A percentile compares a stretch with the other conserved stretches of the same genome.
These are phyloP conservation scores for Cyrtorhinus lividipennis DNA, from an alignment of 1,140 invertebrate genomes.

Conservation along the genomic window DNA sequence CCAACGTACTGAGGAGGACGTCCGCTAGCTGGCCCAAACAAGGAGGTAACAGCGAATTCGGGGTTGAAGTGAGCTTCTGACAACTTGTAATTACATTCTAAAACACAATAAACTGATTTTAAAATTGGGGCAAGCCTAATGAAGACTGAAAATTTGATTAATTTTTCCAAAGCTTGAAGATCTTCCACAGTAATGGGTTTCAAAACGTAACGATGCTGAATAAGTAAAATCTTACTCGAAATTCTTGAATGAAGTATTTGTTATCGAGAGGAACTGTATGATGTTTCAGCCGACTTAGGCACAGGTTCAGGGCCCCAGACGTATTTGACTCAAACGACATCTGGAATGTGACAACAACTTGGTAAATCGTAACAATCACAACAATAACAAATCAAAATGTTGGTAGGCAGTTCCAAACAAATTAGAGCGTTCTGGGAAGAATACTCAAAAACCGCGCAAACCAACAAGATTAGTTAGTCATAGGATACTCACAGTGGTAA, in stretches of 20 bases:
- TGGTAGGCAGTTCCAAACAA: no score
- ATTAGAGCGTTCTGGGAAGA: no score
- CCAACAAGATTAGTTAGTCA: no score
- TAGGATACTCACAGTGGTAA: no score
- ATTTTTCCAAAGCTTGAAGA: neutral
- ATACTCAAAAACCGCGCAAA: no score
- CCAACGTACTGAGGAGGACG: constrained; percentile 2
- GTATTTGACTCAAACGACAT: neutral
- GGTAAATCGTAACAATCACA: no score
- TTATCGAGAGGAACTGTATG: neutral
- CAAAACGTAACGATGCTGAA: neutral
- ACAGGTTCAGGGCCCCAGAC: neutral
- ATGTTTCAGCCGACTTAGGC: neutral
- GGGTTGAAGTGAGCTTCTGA: constrained; percentile 10
- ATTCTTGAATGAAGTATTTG: neutral
- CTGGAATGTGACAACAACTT: no score
- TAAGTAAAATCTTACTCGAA: neutral
- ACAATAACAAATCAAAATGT: no score
- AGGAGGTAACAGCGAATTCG: constrained; percentile 12
- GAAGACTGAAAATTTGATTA: neutral
- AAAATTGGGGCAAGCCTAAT: neutral
- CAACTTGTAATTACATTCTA: constrained; percentile 13
- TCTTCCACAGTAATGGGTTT: neutral
- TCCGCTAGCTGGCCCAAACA: constrained; percentile 14
- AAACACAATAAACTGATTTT: neutral